These are phyloP conservation scores for Ellobius talpinus DNA, from an alignment of 2,113 vertebrate genomes.

Conservation along the genomic window DNA sequence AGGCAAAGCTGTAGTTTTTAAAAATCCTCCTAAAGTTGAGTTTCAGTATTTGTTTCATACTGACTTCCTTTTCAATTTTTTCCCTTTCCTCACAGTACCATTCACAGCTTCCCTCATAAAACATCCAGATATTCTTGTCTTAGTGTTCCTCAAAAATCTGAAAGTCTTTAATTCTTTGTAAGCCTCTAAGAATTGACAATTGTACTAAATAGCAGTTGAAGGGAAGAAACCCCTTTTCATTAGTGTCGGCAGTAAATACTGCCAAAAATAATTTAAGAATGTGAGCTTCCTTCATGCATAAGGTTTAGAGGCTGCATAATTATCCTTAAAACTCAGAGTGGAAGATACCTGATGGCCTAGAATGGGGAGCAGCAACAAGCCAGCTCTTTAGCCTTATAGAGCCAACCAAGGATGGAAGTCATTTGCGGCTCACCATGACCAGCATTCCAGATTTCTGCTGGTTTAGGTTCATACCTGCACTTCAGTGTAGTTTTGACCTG, in stretches of 20 bases:
- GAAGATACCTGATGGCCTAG: not conserved
- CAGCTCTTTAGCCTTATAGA: not conserved
- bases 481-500: not conserved
- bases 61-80: slow-evolving; percentile 53
- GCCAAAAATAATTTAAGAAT: slow-evolving; percentile 2
- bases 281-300: slow-evolving; percentile 33
- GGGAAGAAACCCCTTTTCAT: slow-evolving; percentile 8
- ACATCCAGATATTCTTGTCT: slow-evolving; percentile 27
- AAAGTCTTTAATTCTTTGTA: slow-evolving; percentile 44
- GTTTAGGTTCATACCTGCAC: not conserved
- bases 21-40: not conserved
- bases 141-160: slow-evolving; percentile 47
- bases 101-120: slow-evolving; percentile 47
- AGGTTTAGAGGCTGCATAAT: slow-evolving; percentile 36
- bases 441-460: not conserved
- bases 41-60: slow-evolving; percentile 26
- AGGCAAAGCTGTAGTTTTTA: not conserved
- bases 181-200: not conserved
- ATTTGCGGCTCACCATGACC: not conserved
- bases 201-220: not conserved
- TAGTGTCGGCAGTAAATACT: slow-evolving; percentile 44
- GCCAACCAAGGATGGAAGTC: not conserved
- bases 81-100: not conserved
- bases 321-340: slow-evolving; percentile 54
- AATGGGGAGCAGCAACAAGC: not conserved